These are phyloP conservation scores for Charaxes varanes DNA, from an alignment of 1,140 invertebrate genomes.

Conservation along the genomic window DNA sequence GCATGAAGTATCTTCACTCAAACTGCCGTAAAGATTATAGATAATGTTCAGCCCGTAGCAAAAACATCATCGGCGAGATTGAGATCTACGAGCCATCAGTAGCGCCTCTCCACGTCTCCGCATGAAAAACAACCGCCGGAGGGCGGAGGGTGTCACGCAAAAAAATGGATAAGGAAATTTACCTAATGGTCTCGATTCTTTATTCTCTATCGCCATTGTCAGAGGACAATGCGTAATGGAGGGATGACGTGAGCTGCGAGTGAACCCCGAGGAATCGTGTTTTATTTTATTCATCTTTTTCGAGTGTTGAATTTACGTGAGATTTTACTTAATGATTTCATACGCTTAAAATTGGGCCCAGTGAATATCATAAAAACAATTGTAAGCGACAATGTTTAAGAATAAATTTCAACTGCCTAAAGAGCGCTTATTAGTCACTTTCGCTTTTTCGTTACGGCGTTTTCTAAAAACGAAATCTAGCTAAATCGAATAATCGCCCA, in stretches of 20 bases:
- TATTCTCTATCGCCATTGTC: conserved; percentile 66
- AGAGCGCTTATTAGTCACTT: too few relatives aligned
- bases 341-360: neutral
- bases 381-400: conserved; percentile 3
- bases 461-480: too few relatives aligned
- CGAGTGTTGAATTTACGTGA: neutral
- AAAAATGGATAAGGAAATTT: conserved; percentile 72
- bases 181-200: conserved; percentile 69
- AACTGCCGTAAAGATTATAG: too few relatives aligned
- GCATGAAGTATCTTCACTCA: too few relatives aligned
- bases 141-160: conserved; percentile 62
- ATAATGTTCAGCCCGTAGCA: conserved; percentile 2
- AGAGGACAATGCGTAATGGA: conserved; percentile 70
- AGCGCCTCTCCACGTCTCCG: conserved; percentile 30
- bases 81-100: conserved; percentile 43
- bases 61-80: conserved; percentile 51
- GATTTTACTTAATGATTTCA: neutral
- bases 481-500: too few relatives aligned
- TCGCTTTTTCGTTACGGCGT: too few relatives aligned
- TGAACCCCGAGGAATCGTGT: conserved; percentile 31
- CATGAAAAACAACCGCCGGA: conserved; percentile 58
- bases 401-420: too few relatives aligned
- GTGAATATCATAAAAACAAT: too few relatives aligned
- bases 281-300: conserved; percentile 16
- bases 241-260: conserved; percentile 69